Conservation (phyloP, 1,140 invertebrate species). For the Bacillus rossius region DNA sequence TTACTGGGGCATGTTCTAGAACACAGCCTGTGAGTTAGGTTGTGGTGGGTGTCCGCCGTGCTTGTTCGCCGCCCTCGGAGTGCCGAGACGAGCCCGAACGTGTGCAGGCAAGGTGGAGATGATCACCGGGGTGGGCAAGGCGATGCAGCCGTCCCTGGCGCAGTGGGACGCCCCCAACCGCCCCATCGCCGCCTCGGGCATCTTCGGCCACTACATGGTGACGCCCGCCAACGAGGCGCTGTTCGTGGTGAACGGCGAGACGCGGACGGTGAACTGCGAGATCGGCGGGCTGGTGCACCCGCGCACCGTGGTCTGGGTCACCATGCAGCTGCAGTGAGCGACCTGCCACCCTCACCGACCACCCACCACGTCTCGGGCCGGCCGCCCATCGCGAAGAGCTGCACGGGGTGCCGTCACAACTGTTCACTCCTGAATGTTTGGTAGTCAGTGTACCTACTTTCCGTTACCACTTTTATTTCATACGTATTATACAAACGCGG, state of each 20-base stretch:
- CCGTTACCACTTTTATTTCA: too few species aligned
- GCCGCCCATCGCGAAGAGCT: too few species aligned
- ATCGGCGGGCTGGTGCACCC: conserved; percentile 63
- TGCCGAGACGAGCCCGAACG: too few species aligned
- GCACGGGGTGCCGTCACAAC: too few species aligned
- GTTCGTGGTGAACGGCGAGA: conserved; percentile 68
- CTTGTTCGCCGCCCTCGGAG: conserved; percentile 2
- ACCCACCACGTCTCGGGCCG: too few species aligned
- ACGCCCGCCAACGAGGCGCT: conserved; percentile 66
- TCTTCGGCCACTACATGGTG: conserved; percentile 72
- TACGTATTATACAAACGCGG: too few species aligned
- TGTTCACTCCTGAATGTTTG: too few species aligned
- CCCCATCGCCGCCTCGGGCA: conserved; percentile 60
- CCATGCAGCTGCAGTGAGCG: conserved; percentile 26
- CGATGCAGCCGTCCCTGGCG: conserved; percentile 49
- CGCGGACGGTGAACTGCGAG: conserved; percentile 71
- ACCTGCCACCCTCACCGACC: too few species aligned
- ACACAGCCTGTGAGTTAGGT: too few species aligned
- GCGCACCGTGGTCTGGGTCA: conserved; percentile 60
- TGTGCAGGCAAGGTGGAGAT: conserved; percentile 70
- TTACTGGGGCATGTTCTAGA: too few species aligned
- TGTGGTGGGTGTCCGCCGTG: too few species aligned
- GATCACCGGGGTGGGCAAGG: conserved; percentile 65
- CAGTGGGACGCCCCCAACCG: conserved; percentile 64
- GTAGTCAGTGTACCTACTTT: too few species aligned